Conservation (phyloP, 2,113 vertebrate genomes). For the Clarias macrocephalus region DNA sequence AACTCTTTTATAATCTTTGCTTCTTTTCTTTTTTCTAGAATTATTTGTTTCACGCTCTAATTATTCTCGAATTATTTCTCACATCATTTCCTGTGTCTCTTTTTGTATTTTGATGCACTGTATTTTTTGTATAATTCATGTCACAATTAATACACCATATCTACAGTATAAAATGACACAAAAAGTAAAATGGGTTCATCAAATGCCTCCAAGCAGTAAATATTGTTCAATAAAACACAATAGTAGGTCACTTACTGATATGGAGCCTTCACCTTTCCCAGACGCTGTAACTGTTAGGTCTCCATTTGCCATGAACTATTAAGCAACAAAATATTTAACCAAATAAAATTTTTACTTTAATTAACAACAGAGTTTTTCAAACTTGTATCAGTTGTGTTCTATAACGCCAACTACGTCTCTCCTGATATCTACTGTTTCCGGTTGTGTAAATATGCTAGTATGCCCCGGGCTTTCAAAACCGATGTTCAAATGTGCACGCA, state of each 20-base stretch:
- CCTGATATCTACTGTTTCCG: too few relatives aligned
- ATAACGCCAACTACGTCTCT: too few relatives aligned
- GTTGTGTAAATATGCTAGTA: too few relatives aligned
- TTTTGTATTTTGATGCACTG: background rate
- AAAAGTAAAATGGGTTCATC: background rate
- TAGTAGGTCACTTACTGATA: conserved; percentile 5
- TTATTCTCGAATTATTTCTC: too few relatives aligned
- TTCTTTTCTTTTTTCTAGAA: too few relatives aligned
- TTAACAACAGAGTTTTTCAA: background rate
- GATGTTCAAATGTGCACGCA: too few relatives aligned
- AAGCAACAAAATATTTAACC: background rate
- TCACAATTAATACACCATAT: background rate
- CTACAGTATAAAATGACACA: background rate
- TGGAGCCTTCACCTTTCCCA: conserved; percentile 21
- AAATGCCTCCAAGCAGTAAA: background rate
- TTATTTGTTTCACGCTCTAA: too few relatives aligned
- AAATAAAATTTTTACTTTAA: background rate
- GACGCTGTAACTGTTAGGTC: conserved; percentile 1
- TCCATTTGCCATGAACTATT: conserved; percentile 9
- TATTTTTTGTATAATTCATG: background rate
- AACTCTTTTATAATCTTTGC: too few relatives aligned
- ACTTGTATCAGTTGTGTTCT: background rate
- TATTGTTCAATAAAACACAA: background rate
- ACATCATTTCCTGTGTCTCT: background rate
- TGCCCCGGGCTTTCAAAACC: too few relatives aligned